Evolutionary conservation across 2,888 invertebrate species (phyloP).

Genomic region (Agrochola macilenta): DNA sequence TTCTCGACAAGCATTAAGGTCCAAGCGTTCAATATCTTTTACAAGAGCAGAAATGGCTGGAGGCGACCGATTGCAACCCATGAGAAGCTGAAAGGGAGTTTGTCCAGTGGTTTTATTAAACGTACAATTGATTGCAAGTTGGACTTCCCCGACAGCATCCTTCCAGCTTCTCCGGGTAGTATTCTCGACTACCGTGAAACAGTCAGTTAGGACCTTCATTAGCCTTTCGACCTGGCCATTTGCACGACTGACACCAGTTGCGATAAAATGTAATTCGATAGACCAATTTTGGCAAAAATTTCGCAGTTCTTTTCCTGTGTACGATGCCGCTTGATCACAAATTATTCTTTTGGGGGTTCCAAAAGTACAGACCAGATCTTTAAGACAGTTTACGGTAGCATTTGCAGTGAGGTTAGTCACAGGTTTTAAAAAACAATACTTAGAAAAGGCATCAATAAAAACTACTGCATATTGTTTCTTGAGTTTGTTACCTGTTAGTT

Average conservation of each 20-base stretch:
- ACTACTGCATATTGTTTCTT: neutral
- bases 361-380: neutral
- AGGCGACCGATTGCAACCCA: neutral
- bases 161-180: neutral
- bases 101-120: neutral
- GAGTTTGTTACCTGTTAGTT: neutral
- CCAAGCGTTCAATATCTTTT: neutral
- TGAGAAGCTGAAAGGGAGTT: neutral
- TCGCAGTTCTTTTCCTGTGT: neutral
- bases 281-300: neutral
- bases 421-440: slow-evolving; percentile 4
- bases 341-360: slow-evolving; percentile 3
- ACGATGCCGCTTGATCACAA: neutral
- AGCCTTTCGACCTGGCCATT: slow-evolving; percentile 1
- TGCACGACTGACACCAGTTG: slow-evolving; percentile 6
- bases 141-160: neutral
- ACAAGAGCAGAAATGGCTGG: slow-evolving; percentile 1
- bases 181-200: slow-evolving; percentile 1
- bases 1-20: neutral
- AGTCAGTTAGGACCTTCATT: neutral
- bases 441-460: slow-evolving; percentile 1
- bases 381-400: neutral
- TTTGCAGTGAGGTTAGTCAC: neutral
- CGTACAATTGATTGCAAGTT: neutral
- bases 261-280: neutral